phyloP scores from a whole-genome alignment of 2,888 invertebrate genomes.

The Omphaloscelis lunosa region DNA sequence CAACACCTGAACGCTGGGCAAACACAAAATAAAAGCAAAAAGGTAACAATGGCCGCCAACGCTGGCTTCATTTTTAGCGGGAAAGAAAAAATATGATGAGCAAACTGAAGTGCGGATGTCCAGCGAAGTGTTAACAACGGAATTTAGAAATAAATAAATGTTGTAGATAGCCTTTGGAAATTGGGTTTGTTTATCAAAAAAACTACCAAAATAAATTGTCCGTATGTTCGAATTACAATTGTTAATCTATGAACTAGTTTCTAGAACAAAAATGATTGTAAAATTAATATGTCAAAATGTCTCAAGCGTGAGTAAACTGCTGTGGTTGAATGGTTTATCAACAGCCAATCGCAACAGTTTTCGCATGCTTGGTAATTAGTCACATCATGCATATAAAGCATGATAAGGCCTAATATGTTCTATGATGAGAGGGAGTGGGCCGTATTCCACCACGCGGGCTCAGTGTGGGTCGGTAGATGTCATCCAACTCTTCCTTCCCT shows the following conservation, averaged over 20 bases:
- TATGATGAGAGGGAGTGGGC: too few relatives aligned
- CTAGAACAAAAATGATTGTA: neutral
- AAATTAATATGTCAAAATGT: neutral
- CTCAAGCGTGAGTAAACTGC: neutral
- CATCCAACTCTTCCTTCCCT: too few relatives aligned
- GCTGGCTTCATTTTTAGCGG: conserved; percentile 70
- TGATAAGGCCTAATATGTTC: too few relatives aligned
- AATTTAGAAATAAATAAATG: conserved; percentile 30
- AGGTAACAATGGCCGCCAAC: conserved; percentile 67
- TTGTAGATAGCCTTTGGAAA: neutral
- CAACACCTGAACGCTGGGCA: conserved; percentile 77
- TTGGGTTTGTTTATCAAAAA: neutral
- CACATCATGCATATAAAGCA: neutral
- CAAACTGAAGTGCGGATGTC: conserved; percentile 61
- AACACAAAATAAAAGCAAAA: conserved; percentile 72
- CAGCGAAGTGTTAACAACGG: conserved; percentile 33
- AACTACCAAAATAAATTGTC: neutral
- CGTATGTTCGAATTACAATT: too few relatives aligned
- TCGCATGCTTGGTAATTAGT: neutral
- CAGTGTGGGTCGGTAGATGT: too few relatives aligned
- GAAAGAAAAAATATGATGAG: conserved; percentile 75
- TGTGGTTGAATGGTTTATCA: neutral
- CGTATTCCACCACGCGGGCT: too few relatives aligned
- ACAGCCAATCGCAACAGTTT: neutral
- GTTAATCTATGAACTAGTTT: neutral